A percentile compares a stretch with the other conserved stretches of the same genome.
Conservation (phyloP, 1,140 invertebrate genomes). For the Cepaea nemoralis region DNA sequence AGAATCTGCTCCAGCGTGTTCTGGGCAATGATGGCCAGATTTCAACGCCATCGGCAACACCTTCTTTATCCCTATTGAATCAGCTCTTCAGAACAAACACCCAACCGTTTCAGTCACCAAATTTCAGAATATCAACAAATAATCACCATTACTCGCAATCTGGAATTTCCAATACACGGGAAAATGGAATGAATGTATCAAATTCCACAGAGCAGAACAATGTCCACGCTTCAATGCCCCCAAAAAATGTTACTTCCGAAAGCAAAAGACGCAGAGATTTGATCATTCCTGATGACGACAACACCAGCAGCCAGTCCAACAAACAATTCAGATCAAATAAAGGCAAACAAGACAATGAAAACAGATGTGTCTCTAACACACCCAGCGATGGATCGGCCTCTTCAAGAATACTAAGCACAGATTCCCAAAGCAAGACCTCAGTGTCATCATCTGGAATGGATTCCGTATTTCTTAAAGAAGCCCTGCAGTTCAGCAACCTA, state of each 20-base stretch:
- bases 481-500: background rate
- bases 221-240: no score
- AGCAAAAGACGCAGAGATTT: constrained; percentile 38
- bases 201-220: no score
- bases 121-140: no score
- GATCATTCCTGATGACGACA: constrained; percentile 49
- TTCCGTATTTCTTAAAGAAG: background rate
- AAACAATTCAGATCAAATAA: background rate
- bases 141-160: no score
- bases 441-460: background rate
- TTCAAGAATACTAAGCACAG: background rate
- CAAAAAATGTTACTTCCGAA: background rate
- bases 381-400: background rate
- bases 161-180: no score
- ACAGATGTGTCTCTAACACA: background rate
- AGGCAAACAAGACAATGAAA: background rate
- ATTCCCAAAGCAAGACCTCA: background rate
- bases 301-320: background rate
- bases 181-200: no score
- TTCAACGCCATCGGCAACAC: background rate
- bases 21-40: constrained; percentile 43
- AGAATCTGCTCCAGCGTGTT: constrained; percentile 42
- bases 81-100: background rate
- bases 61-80: no score
- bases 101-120: no score